These are phyloP conservation scores for Acronicta alni DNA, from an alignment of 2,888 invertebrate genomes.

Conservation along the genomic window DNA sequence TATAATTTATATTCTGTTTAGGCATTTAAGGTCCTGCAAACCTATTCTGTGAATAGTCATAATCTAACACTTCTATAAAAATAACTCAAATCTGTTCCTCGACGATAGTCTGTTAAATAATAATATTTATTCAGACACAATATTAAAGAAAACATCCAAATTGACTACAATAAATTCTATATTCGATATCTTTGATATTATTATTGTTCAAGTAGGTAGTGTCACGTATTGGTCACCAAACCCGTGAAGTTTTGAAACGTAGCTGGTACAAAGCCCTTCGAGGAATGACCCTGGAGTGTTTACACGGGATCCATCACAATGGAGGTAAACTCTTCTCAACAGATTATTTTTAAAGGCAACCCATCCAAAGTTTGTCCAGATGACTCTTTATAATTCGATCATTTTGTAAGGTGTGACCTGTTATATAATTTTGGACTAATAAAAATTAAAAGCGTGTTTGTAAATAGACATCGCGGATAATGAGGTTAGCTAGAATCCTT, in stretches of 20 bases:
- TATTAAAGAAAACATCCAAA: conserved; percentile 29
- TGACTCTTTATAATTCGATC: conserved; percentile 75
- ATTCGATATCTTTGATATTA: conserved; percentile 49
- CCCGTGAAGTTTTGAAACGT: conserved; percentile 83
- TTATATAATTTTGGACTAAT: conserved; percentile 59
- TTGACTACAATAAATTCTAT: conserved; percentile 39
- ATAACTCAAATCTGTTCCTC: not conserved
- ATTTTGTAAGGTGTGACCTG: conserved; percentile 58
- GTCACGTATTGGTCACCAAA: conserved; percentile 63
- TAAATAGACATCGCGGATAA: conserved; percentile 41
- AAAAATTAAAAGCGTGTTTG: conserved; percentile 36
- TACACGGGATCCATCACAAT: conserved; percentile 81
- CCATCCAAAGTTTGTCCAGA: conserved; percentile 76
- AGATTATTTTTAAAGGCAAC: conserved; percentile 81
- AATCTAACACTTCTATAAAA: not conserved
- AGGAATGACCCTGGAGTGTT: conserved; percentile 81
- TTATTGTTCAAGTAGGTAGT: conserved; percentile 63
- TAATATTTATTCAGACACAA: conserved; percentile 12
- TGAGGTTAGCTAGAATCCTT: not conserved
- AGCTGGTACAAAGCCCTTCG: conserved; percentile 80
- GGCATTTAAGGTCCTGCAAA: too few species aligned
- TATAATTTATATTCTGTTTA: too few species aligned
- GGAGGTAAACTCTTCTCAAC: conserved; percentile 80
- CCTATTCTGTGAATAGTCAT: not conserved
- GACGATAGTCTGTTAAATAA: not conserved